A percentile compares a stretch with the other conserved stretches of the same genome.
Evolutionary conservation across 1,140 invertebrate genomes (phyloP).

Genomic region (Heliconius hermathena): DNA sequence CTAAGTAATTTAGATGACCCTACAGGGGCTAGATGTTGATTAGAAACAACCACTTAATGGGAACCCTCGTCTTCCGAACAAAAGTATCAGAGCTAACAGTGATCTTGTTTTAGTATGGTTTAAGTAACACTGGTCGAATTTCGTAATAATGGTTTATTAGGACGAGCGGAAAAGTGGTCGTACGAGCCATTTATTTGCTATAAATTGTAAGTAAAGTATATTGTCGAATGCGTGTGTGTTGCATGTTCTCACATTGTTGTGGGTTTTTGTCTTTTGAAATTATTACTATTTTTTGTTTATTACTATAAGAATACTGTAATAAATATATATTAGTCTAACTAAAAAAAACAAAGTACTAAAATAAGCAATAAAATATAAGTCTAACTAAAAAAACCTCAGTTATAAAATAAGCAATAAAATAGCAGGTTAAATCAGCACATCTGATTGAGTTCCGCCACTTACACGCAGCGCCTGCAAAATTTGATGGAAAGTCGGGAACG

Average conservation of each 20-base stretch:
- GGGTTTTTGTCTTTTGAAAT: too few species aligned
- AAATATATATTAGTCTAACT: too few species aligned
- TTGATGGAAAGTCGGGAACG: too few species aligned
- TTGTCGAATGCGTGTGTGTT: neutral
- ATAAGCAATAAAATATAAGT: too few species aligned
- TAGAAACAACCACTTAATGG: conserved; percentile 62
- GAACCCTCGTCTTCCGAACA: conserved; percentile 45
- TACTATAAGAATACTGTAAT: neutral
- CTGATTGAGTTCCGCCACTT: too few species aligned
- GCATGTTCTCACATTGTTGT: neutral
- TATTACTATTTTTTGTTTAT: neutral
- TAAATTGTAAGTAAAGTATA: conserved; percentile 40
- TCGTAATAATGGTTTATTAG: conserved; percentile 52
- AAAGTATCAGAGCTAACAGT: conserved; percentile 32
- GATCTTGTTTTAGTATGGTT: conserved; percentile 28
- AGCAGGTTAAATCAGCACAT: too few species aligned
- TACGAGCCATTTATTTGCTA: conserved; percentile 39
- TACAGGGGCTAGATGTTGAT: conserved; percentile 60
- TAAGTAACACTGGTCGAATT: conserved; percentile 38
- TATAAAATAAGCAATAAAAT: too few species aligned
- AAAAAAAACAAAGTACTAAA: too few species aligned
- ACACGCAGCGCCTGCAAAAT: too few species aligned
- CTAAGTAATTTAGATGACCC: conserved; percentile 73
- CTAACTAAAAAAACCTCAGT: too few species aligned
- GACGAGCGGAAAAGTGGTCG: conserved; percentile 44